These are phyloP conservation scores for Ancistrus triradiatus DNA, from an alignment of 2,113 vertebrate genomes.

Conservation along the genomic window DNA sequence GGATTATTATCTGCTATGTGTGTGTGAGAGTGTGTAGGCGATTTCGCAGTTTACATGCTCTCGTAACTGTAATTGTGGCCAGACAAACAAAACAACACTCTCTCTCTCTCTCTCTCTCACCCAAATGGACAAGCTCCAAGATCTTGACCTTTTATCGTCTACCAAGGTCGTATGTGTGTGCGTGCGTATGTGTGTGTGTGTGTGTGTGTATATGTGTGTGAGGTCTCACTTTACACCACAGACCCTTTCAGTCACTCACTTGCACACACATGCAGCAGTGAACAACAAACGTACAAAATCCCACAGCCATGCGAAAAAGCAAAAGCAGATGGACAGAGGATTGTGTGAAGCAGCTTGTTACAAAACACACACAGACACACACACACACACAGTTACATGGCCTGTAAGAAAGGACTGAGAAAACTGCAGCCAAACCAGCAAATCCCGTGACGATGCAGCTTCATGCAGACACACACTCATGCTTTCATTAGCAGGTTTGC, in stretches of 20 bases:
- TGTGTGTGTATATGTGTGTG: neutral
- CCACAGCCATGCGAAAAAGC: neutral
- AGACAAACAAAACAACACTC: too few species aligned
- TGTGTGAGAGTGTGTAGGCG: too few species aligned
- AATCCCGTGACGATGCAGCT: too few species aligned
- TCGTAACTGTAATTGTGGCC: too few species aligned
- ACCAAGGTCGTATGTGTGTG: too few species aligned
- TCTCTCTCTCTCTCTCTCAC: too few species aligned
- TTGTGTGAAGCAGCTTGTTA: neutral
- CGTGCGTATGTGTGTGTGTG: neutral
- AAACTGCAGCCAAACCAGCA: neutral
- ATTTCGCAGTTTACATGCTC: too few species aligned
- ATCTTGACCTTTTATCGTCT: constrained; percentile 39
- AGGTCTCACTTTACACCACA: constrained; percentile 16
- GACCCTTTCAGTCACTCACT: neutral
- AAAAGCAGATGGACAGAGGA: constrained; percentile 2
- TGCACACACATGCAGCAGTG: neutral
- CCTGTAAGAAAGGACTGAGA: neutral
- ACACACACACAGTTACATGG: neutral
- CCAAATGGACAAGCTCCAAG: constrained; percentile 13
- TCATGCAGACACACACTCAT: neutral
- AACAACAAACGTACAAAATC: neutral
- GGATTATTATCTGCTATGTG: neutral
- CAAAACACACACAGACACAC: constrained; percentile 17
- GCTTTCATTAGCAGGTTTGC: too few species aligned